These are phyloP conservation scores for Drosophila kanekoi DNA, from an alignment of 2,888 invertebrate genomes.

Conservation along the genomic window DNA sequence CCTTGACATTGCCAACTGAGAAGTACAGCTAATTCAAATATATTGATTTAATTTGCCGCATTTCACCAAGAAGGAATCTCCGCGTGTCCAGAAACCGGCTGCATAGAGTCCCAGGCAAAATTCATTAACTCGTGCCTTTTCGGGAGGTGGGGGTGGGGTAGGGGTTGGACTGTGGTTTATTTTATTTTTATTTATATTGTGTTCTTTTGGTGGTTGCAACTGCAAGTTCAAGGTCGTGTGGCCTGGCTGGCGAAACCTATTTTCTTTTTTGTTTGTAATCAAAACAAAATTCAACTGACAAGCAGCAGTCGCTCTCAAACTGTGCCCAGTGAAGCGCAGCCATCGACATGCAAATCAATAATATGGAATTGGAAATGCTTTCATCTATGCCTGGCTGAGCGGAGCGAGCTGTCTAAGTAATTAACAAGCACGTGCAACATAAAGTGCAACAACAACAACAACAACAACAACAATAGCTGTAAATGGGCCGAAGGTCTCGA, in stretches of 20 bases:
- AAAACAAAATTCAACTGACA: constrained; percentile 25
- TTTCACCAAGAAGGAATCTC: constrained; percentile 38
- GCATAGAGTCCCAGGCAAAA: background rate
- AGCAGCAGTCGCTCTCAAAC: constrained; percentile 40
- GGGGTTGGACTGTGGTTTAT: constrained; percentile 23
- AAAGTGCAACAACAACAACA: constrained; percentile 37
- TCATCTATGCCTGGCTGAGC: constrained; percentile 31
- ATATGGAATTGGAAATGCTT: constrained; percentile 43
- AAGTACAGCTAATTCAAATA: constrained; percentile 59
- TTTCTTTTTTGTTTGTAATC: constrained; percentile 17
- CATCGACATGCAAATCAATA: constrained; percentile 43
- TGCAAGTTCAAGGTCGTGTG: constrained; percentile 70
- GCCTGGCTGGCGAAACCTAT: constrained; percentile 1
- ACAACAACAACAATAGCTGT: constrained; percentile 15
- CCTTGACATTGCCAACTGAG: constrained; percentile 44
- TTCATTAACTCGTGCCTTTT: background rate
- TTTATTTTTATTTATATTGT: background rate
- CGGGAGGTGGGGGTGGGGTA: no score
- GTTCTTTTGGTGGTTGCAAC: constrained; percentile 29
- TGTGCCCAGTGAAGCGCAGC: constrained; percentile 23
- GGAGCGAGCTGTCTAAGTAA: constrained; percentile 34
- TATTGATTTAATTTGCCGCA: constrained; percentile 73
- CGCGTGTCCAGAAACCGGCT: background rate
- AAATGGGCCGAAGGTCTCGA: constrained; percentile 5
- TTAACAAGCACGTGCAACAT: constrained; percentile 70